Evolutionary conservation across 1,140 invertebrate genomes (phyloP).

Genomic region (Apis florea): DNA sequence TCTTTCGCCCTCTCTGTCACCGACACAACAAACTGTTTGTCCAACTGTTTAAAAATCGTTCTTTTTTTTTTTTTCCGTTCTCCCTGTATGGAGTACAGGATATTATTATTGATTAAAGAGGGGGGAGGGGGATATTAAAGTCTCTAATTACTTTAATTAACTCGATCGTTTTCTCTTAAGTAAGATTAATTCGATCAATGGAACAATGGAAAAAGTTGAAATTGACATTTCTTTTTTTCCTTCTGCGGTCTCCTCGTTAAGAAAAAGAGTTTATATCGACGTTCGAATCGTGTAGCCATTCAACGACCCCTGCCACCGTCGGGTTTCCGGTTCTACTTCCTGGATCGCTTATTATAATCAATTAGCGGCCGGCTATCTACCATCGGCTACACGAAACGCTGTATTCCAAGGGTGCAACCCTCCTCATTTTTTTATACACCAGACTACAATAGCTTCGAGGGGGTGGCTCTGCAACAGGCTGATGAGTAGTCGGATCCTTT

Average conservation of each 20-base stretch:
- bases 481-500: conserved; percentile 76
- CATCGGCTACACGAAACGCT: conserved; percentile 66
- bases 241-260: background rate
- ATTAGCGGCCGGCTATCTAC: conserved; percentile 78
- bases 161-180: too few relatives aligned
- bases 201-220: too few relatives aligned
- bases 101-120: too few relatives aligned
- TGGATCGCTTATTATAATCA: conserved; percentile 77
- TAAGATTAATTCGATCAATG: background rate
- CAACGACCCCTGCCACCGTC: conserved; percentile 57
- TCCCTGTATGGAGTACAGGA: too few relatives aligned
- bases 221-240: background rate
- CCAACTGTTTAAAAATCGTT: background rate
- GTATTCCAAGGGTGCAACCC: conserved; percentile 76
- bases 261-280: background rate
- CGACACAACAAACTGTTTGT: background rate
- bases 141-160: too few relatives aligned
- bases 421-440: conserved; percentile 74
- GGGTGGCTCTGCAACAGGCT: conserved; percentile 76
- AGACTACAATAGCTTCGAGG: conserved; percentile 44
- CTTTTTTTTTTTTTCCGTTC: too few relatives aligned
- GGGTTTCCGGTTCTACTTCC: conserved; percentile 60
- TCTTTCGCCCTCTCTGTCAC: background rate
- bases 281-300: background rate
- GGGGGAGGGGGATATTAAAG: too few relatives aligned